A percentile compares a stretch with the other conserved stretches of the same genome.
Evolutionary conservation across 2,888 invertebrate genomes (phyloP).

Genomic region (Diarsia dahlii): DNA sequence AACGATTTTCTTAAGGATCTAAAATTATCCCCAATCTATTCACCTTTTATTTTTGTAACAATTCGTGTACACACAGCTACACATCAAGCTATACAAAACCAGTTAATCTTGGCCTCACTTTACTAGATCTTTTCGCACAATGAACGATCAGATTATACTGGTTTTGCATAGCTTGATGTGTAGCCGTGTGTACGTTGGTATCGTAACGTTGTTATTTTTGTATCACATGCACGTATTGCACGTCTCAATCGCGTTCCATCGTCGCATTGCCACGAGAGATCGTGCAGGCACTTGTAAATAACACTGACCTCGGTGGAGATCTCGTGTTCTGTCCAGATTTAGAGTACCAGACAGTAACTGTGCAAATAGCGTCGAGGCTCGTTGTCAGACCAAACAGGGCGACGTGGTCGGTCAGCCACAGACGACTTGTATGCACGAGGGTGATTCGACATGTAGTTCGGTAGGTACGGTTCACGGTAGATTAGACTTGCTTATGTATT

Average conservation of each 20-base stretch:
- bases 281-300: constrained; percentile 41
- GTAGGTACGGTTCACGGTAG: not conserved
- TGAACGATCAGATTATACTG: too few relatives aligned
- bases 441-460: constrained; percentile 18
- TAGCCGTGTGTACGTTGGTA: too few relatives aligned
- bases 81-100: too few relatives aligned
- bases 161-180: too few relatives aligned
- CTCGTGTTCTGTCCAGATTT: constrained; percentile 42
- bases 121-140: too few relatives aligned
- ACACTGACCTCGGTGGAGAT: constrained; percentile 57
- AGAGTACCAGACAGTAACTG: constrained; percentile 35
- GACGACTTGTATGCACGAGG: constrained; percentile 49
- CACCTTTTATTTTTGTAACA: constrained; percentile 5
- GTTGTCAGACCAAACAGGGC: constrained; percentile 48
- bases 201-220: constrained; percentile 3
- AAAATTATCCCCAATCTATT: not conserved
- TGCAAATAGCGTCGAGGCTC: constrained; percentile 46
- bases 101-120: too few relatives aligned
- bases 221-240: constrained; percentile 12
- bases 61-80: too few relatives aligned
- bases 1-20: not conserved
- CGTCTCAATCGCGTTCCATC: constrained; percentile 42
- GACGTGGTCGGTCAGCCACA: constrained; percentile 14
- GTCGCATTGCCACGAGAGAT: constrained; percentile 38
- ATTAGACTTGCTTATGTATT: not conserved